Base-by-base conservation (phyloP, 2,888 invertebrate species). In the Drosophila affinis region DNA sequence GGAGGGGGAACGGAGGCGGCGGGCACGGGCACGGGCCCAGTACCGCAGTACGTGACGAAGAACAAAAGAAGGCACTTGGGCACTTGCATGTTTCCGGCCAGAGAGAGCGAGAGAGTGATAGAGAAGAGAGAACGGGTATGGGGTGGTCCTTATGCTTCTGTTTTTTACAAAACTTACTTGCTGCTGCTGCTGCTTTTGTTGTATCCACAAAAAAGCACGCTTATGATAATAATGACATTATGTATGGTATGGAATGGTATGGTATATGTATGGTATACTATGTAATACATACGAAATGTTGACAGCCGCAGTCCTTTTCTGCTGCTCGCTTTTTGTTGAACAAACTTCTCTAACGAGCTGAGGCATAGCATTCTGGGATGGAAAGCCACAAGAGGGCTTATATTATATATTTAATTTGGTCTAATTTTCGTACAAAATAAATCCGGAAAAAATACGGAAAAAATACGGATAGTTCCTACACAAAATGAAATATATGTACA, bases 11-110 rank as follows among this genome's bases (percentile, higher is more conserved):
- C 3, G 46, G 9, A 56, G 46, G 24, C n/a, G 32, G 9, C 7
- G 55, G 48, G 18, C 39, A 39, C 72, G 79, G 84, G 79, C 74
- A 39, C 72, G 79, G 84, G 79, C 74, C 68, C 62, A 55, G 78
- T 55, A 89, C 90, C 90, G 84, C 90, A 90, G 86, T 86, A 91
- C 90, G 90, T 90, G 90, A 91, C 90, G 79, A 90, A 90, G 89
- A 90, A 90, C 90, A 90, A 90, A 90, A 90, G 90, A 90, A 91
- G 91, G 89, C 90, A 90, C 91, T 82, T 81, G 82, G 82, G 64
- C 78, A 85, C 85, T 90, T 90, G 85, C 85, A 81, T 81, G 86
- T 78, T 83, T 89, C 88, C 83, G 79, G 77, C 69, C 58, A 32
- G 29, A 21, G 34, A 18, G 18, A 5, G 12, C 4, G 60, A 9